phyloP scores from a whole-genome alignment of 2,797 vertebrate genomes.

The Anguilla obscura region DNA sequence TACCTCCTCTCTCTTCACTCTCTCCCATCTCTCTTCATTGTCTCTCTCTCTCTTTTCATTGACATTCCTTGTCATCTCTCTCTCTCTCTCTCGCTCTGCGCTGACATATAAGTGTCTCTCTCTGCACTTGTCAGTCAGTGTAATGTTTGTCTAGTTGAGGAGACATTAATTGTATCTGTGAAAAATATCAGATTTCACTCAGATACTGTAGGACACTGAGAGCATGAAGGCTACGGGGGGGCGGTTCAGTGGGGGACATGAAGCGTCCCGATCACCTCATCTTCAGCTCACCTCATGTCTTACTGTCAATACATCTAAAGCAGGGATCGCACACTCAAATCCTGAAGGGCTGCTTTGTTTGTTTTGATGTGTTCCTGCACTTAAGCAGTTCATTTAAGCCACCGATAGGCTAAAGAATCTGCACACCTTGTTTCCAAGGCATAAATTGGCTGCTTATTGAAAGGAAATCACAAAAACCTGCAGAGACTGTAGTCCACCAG shows the following conservation, averaged over 20 bases:
- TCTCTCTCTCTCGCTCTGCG: neutral
- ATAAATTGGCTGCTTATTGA: too few species aligned
- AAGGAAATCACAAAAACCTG: too few species aligned
- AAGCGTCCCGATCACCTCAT: neutral
- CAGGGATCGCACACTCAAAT: too few species aligned
- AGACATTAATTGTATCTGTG: neutral
- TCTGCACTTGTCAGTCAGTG: neutral
- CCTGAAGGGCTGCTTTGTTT: too few species aligned
- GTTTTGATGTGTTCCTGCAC: too few species aligned
- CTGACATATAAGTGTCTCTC: neutral
- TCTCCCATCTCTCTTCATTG: neutral
- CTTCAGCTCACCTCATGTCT: neutral
- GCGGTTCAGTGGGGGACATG: neutral
- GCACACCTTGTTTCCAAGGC: too few species aligned
- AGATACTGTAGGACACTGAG: neutral
- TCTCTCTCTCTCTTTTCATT: conserved; percentile 31
- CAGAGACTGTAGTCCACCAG: too few species aligned
- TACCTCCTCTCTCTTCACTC: neutral
- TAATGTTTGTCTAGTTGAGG: conserved; percentile 6
- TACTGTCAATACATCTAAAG: neutral
- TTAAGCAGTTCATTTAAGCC: too few species aligned
- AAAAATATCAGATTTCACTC: neutral
- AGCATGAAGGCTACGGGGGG: neutral
- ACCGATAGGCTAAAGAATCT: too few species aligned
- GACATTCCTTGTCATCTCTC: neutral